phyloP scores from a whole-genome alignment of 2,888 invertebrate species.

The Rhamnusium bicolor region DNA sequence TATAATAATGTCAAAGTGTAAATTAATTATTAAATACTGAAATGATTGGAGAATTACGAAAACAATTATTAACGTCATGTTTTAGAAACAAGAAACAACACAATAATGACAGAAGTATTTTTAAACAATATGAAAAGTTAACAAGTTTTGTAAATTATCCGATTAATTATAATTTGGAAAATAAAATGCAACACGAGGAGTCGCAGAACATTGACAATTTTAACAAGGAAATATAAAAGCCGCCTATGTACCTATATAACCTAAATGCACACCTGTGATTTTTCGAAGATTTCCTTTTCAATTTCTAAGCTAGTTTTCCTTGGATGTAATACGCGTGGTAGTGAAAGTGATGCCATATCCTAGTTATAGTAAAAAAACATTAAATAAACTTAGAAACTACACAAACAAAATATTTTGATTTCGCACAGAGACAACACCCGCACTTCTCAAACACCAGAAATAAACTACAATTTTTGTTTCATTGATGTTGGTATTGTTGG shows the following conservation, averaged over 20 bases:
- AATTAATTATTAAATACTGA: neutral
- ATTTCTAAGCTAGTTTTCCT: constrained; percentile 84
- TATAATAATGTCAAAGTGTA: no score
- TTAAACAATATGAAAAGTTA: no score
- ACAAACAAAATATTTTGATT: constrained; percentile 30
- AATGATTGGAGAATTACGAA: neutral
- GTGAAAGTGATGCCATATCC: constrained; percentile 81
- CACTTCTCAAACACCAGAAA: constrained; percentile 16
- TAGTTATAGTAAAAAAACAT: constrained; percentile 21
- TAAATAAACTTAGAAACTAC: constrained; percentile 12
- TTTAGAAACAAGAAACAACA: no score
- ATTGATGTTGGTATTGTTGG: no score
- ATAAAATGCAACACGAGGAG: no score
- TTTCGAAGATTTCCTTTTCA: constrained; percentile 88
- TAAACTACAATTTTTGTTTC: constrained; percentile 6
- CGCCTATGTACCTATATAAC: constrained; percentile 31
- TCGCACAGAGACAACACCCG: constrained; percentile 43
- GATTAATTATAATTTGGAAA: neutral
- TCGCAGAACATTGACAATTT: no score
- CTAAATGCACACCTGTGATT: constrained; percentile 78
- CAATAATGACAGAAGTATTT: no score
- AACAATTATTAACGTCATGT: neutral
- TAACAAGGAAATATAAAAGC: neutral
- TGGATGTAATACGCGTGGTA: constrained; percentile 81
- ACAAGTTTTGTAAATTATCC: neutral